Percentiles rank a stretch among this genome's conserved stretches.
Conservation (phyloP, 2,888 invertebrate genomes). For the Phyllotreta striolata region DNA sequence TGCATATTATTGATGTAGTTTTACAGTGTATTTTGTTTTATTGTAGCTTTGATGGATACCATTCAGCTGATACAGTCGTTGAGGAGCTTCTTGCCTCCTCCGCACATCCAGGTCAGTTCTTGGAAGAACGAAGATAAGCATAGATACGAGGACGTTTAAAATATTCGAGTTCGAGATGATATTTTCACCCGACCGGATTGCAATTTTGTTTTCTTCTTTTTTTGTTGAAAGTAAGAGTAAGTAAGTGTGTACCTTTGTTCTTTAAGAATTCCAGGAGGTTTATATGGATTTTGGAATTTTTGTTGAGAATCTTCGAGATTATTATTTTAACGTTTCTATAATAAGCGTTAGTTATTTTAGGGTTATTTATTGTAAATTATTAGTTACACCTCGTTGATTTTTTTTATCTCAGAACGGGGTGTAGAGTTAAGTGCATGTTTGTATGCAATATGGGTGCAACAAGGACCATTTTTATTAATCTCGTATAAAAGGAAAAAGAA, state of each 20-base stretch:
- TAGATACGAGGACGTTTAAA: conserved; percentile 60
- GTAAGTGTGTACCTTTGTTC: neutral
- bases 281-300: too few relatives aligned
- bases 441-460: too few relatives aligned
- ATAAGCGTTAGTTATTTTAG: too few relatives aligned
- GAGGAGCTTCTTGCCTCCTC: conserved; percentile 84
- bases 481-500: too few relatives aligned
- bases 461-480: too few relatives aligned
- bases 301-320: too few relatives aligned
- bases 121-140: conserved; percentile 88
- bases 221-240: conserved; percentile 1
- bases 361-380: too few relatives aligned
- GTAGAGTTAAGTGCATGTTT: too few relatives aligned
- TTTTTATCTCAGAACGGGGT: too few relatives aligned
- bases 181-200: neutral
- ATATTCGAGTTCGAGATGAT: conserved; percentile 9
- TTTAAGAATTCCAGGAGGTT: too few relatives aligned
- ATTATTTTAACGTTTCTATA: too few relatives aligned
- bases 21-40: conserved; percentile 38
- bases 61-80: conserved; percentile 87
- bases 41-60: conserved; percentile 82
- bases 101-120: conserved; percentile 87
- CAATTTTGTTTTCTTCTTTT: neutral
- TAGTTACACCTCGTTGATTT: too few relatives aligned
- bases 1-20: neutral